phyloP scores from a whole-genome alignment of 2,888 invertebrate species.

The Luperina testacea region DNA sequence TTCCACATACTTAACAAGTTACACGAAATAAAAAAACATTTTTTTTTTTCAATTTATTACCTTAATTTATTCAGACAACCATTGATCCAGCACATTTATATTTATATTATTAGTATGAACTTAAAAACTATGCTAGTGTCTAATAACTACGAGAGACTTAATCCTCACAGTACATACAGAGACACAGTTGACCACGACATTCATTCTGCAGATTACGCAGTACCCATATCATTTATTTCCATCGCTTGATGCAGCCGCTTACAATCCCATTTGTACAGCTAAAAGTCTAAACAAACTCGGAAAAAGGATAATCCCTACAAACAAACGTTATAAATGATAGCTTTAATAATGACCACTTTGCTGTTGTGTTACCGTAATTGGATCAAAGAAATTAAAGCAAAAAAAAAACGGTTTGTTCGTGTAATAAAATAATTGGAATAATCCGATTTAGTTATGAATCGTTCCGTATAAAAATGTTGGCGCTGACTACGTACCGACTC shows the following conservation, averaged over 20 bases:
- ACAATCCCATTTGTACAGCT: constrained; percentile 20
- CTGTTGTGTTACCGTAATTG: constrained; percentile 42
- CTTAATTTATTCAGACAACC: no score
- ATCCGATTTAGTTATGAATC: constrained; percentile 26
- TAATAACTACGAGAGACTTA: no score
- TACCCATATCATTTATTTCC: constrained; percentile 32
- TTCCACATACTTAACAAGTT: no score
- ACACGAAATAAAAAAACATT: no score
- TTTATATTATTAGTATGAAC: no score
- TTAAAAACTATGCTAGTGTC: no score
- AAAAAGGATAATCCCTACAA: constrained; percentile 47
- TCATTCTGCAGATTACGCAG: constrained; percentile 19
- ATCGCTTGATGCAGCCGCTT: constrained; percentile 25
- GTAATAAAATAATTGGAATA: constrained; percentile 32
- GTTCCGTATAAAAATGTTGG: background rate
- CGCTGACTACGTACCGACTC: no score
- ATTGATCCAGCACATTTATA: no score
- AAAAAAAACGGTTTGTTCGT: constrained; percentile 14
- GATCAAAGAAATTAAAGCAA: constrained; percentile 40
- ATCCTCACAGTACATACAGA: no score
- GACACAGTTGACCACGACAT: background rate
- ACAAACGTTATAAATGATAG: constrained; percentile 54
- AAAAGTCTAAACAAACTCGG: constrained; percentile 46
- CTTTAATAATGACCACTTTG: constrained; percentile 54
- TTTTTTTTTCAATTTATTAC: no score